phyloP scores from a whole-genome alignment of 2,113 vertebrate genomes.

The Panthera leo region DNA sequence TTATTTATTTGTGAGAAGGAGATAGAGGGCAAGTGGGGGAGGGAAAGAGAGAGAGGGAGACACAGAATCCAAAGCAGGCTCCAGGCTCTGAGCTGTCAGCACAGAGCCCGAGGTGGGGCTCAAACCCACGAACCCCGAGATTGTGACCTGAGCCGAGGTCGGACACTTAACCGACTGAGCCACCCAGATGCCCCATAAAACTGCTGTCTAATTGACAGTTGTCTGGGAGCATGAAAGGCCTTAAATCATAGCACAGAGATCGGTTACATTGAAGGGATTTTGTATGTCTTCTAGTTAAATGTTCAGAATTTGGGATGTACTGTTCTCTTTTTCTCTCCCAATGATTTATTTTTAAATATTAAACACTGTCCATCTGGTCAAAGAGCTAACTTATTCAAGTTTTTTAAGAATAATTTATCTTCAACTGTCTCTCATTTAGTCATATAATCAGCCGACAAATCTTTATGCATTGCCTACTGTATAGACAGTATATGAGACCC shows the following conservation, averaged over 20 bases:
- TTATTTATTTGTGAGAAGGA: no score
- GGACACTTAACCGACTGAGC: no score
- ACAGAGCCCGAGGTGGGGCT: no score
- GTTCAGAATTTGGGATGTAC: background rate
- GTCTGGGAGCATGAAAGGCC: no score
- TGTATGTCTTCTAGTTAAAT: background rate
- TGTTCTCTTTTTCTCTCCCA: fast-evolving
- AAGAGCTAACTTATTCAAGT: background rate
- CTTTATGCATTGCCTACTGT: background rate
- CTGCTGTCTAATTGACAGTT: background rate
- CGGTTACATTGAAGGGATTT: background rate
- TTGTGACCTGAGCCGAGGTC: no score
- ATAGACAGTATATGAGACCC: fast-evolving
- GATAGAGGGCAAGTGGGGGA: no score
- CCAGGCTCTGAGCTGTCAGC: no score
- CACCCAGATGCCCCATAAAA: no score
- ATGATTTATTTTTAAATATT: background rate
- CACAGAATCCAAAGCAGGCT: no score
- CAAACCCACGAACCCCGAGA: no score
- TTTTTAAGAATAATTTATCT: background rate
- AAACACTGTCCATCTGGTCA: background rate
- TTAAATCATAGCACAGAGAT: background rate
- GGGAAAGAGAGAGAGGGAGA: no score
- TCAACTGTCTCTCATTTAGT: background rate
- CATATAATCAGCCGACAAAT: background rate